These are phyloP conservation scores for Coremacera marginata DNA, from an alignment of 2,888 invertebrate species.

Conservation along the genomic window DNA sequence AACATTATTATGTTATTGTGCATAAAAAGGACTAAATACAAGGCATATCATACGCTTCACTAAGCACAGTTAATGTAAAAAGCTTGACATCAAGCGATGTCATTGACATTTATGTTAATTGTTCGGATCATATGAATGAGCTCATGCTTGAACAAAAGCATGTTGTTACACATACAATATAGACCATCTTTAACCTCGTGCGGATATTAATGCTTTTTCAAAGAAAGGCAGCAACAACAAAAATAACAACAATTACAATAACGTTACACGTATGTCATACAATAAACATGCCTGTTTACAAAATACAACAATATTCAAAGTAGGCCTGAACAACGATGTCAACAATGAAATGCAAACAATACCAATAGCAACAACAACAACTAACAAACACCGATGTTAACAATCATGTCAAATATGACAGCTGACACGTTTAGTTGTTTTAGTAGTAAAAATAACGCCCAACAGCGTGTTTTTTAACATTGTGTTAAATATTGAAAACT, in stretches of 20 bases:
- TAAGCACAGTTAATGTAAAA: too few species aligned
- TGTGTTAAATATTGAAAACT: background rate
- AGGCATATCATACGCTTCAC: too few species aligned
- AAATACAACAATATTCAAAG: background rate
- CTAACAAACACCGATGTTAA: background rate
- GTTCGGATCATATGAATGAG: too few species aligned
- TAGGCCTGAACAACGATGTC: background rate
- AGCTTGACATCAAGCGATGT: too few species aligned
- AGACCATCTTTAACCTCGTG: too few species aligned
- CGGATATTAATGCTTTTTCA: too few species aligned
- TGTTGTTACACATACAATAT: too few species aligned
- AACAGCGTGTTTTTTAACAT: background rate
- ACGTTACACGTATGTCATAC: background rate
- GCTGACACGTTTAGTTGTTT: background rate
- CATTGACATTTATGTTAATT: too few species aligned
- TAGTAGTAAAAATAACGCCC: too few species aligned
- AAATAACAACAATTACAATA: background rate
- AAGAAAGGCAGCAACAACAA: background rate
- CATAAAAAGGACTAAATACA: too few species aligned
- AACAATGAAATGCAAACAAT: background rate
- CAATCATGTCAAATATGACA: background rate
- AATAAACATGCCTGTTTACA: background rate
- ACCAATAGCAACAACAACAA: slow-evolving; percentile 21
- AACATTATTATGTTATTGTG: too few species aligned
- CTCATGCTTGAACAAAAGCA: too few species aligned